Evolutionary conservation across 2,797 vertebrate species (phyloP).

Genomic region (Vultur gryphus): DNA sequence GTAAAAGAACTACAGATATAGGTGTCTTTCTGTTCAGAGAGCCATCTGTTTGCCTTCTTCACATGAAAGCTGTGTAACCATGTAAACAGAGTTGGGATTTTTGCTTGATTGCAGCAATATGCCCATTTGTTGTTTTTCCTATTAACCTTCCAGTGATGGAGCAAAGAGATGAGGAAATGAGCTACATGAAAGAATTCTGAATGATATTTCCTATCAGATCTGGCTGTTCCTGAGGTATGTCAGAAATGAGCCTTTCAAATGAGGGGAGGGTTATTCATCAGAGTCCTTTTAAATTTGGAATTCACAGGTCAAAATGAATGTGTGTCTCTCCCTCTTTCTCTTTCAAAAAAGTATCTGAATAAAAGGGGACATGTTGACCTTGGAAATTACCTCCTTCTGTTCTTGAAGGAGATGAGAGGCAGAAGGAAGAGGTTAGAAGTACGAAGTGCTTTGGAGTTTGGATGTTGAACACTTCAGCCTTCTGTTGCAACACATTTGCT

Average conservation of each 20-base stretch:
- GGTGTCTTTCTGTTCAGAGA: background rate
- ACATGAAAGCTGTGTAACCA: background rate
- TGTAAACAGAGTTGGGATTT: background rate
- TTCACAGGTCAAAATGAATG: background rate
- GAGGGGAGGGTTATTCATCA: background rate
- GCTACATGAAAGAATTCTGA: background rate
- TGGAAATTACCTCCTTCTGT: conserved; percentile 16
- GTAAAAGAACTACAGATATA: background rate
- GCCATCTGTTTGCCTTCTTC: background rate
- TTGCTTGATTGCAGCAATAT: conserved; percentile 14
- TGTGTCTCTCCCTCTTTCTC: background rate
- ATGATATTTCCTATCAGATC: conserved; percentile 58
- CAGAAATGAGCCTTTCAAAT: background rate
- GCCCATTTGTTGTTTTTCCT: background rate
- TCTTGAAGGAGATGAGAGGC: background rate
- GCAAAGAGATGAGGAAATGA: conserved; percentile 29
- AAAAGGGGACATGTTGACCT: conserved; percentile 11
- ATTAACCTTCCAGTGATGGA: conserved; percentile 25
- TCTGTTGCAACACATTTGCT: background rate
- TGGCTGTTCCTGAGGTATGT: conserved; percentile 28
- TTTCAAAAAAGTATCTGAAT: background rate
- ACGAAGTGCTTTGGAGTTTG: background rate
- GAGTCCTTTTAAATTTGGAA: background rate
- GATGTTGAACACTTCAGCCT: background rate
- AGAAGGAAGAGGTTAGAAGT: background rate